These are phyloP conservation scores for Musca domestica DNA, from an alignment of 1,140 invertebrate genomes.

Conservation along the genomic window DNA sequence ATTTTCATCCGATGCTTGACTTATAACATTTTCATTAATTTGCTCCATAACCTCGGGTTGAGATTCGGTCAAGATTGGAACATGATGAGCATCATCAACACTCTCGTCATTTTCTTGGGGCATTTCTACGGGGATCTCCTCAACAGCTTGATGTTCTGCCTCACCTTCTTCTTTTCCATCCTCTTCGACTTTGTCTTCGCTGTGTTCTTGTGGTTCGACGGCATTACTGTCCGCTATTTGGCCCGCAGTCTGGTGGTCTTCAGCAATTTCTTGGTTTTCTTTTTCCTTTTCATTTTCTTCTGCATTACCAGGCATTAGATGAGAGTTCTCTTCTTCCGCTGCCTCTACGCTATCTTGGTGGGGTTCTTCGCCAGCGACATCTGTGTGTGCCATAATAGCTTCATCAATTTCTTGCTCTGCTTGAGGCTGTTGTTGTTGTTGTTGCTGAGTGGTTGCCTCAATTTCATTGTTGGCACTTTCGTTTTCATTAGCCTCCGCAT, in stretches of 20 bases:
- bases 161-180: constrained; percentile 13
- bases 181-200: constrained; percentile 30
- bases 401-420: neutral
- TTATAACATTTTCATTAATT: constrained; percentile 4
- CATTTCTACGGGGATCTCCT: neutral
- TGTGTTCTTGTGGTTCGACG: neutral
- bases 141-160: neutral
- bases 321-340: neutral
- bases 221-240: neutral
- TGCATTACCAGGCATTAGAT: neutral
- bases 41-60: neutral
- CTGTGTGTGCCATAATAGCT: constrained; percentile 8
- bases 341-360: constrained; percentile 16
- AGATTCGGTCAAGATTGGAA: neutral
- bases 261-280: neutral
- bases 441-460: constrained; percentile 1
- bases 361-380: constrained; percentile 8
- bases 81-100: neutral
- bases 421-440: constrained; percentile 13
- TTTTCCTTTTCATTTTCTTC: constrained; percentile 6
- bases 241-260: neutral
- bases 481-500: constrained; percentile 1
- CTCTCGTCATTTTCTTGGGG: neutral
- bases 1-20: no score
- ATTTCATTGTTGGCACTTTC: constrained; percentile 21